Evolutionary conservation across 2,113 vertebrate species (phyloP), one percentile per base, ranked within the genome.

Genomic region (Hipposideros armiger): DNA sequence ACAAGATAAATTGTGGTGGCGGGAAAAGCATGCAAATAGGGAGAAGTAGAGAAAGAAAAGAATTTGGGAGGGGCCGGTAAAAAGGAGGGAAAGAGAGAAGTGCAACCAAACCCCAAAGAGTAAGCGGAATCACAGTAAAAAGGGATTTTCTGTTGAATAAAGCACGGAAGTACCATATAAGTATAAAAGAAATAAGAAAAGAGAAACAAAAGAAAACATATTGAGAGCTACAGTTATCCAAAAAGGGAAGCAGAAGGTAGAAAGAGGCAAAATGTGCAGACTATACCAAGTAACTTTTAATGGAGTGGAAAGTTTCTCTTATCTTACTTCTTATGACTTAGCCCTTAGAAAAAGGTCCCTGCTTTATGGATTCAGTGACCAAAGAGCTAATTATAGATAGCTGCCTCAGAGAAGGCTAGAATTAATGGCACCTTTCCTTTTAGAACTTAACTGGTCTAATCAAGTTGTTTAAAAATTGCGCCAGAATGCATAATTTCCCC

Each of bases 301-400:
- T 40, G 76, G 80, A 85, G 16, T 76, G 22, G 66, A 95, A 96
- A 11, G 0, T 70, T 92, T 95, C 45, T 60, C 74, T 77, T 80
- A 52, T 96, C 95, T 96, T 84, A 87, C 60, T 92, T 84, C 64
- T 85, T 96, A 28, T 52, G 84, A 86, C 42, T 93, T 81, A 84
- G 67, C 58, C 76, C 17, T 50, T 93, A 80, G 69, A 78, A 82
- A 90, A 94, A 85, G 54, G 30, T 78, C 66, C 72, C 36, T 60
- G 62, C 3, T 80, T 88, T 58, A 90, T 94, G 24, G 40, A 87
- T 73, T 81, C 56, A 28, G 45, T 50, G 76, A 87, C 50, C 7
- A 90, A 92, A 77, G 60, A 93, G 13, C 42, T 93, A 95, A 82
- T 92, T 77, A 77, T 81, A 92, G 62, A 89, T 19, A 87, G 78